Evolutionary conservation across 1,140 invertebrate genomes (phyloP).

Genomic region (Drosophila neocordata): DNA sequence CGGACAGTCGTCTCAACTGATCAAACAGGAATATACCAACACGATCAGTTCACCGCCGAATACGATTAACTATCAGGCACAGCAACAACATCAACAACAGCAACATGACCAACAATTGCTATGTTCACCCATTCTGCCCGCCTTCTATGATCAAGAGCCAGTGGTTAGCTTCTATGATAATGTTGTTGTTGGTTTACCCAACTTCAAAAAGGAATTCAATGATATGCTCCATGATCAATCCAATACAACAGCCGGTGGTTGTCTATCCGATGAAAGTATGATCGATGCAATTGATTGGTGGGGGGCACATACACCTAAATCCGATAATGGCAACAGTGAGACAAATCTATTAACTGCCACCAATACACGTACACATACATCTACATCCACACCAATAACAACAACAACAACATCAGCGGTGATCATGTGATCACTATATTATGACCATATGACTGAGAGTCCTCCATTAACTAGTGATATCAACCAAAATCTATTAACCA

Average conservation of each 20-base stretch:
- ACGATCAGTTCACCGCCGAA: background rate
- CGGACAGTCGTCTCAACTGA: constrained; percentile 60
- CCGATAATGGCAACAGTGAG: constrained; percentile 53
- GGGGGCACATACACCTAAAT: constrained; percentile 83
- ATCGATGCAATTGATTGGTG: constrained; percentile 84
- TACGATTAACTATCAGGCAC: constrained; percentile 13
- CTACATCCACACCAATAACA: background rate
- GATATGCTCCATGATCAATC: constrained; percentile 78
- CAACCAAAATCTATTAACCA: constrained; percentile 45
- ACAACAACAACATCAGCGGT: constrained; percentile 13
- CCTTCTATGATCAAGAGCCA: constrained; percentile 71
- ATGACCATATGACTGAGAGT: background rate
- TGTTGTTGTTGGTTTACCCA: constrained; percentile 62
- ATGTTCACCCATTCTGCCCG: constrained; percentile 52
- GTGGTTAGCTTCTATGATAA: constrained; percentile 65
- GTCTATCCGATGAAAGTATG: constrained; percentile 82
- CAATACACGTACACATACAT: background rate
- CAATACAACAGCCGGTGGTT: constrained; percentile 40
- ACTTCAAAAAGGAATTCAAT: constrained; percentile 76
- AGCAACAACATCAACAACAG: constrained; percentile 42
- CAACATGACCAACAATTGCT: constrained; percentile 37
- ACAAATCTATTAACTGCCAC: constrained; percentile 22
- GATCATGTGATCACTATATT: constrained; percentile 13
- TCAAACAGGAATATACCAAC: constrained; percentile 71
- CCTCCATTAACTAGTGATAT: constrained; percentile 57